phyloP scores from a whole-genome alignment of 2,888 invertebrate species.

The Linyphia triangularis region DNA sequence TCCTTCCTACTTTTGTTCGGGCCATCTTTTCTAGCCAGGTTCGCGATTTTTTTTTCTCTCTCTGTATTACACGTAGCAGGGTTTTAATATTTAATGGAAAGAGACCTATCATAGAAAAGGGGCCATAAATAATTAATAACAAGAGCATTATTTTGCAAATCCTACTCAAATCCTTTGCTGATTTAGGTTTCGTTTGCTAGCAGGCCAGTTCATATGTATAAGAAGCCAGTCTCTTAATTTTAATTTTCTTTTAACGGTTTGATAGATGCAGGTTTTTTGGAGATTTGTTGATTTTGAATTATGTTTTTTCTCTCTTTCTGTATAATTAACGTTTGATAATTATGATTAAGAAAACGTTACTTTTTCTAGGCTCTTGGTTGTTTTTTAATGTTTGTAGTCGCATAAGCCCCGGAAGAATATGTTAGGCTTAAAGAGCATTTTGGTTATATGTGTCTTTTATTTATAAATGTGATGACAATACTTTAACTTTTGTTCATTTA shows the following conservation, averaged over 20 bases:
- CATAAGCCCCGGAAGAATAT: background rate
- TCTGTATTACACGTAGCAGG: background rate
- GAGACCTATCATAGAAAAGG: slow-evolving; percentile 71
- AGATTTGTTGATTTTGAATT: background rate
- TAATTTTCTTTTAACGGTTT: slow-evolving; percentile 35
- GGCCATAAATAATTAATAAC: slow-evolving; percentile 72
- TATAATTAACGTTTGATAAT: background rate
- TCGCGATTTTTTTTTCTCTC: background rate
- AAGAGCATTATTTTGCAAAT: slow-evolving; percentile 71
- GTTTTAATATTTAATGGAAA: slow-evolving; percentile 75
- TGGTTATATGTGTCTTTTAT: no score
- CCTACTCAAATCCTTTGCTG: slow-evolving; percentile 58
- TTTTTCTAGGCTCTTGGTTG: background rate
- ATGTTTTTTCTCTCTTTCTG: background rate
- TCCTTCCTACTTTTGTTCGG: slow-evolving; percentile 55
- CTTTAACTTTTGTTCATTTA: no score
- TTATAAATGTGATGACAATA: no score
- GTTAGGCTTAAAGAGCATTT: background rate
- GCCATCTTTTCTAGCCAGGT: slow-evolving; percentile 7
- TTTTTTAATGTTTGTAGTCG: background rate
- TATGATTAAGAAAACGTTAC: background rate
- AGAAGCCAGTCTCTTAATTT: slow-evolving; percentile 38
- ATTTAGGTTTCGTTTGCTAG: slow-evolving; percentile 49
- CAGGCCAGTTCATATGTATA: background rate
- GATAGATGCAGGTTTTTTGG: slow-evolving; percentile 8